Conservation (phyloP, 2,113 vertebrate genomes). For the Syngnathus typhle region DNA sequence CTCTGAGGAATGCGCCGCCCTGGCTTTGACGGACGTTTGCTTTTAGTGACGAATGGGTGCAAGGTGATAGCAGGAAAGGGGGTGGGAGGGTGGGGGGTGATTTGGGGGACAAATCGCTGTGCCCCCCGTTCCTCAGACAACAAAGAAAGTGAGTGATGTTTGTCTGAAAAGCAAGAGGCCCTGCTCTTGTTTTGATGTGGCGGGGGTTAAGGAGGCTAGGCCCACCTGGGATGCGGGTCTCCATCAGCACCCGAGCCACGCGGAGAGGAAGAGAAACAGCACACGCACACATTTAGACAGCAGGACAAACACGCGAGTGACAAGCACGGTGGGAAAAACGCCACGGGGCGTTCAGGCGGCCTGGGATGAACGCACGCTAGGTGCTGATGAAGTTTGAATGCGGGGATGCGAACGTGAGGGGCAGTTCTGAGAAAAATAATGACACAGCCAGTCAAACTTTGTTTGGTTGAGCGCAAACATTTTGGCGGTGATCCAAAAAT, state of each 20-base stretch:
- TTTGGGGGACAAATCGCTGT: constrained; percentile 64
- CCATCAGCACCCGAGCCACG: constrained; percentile 59
- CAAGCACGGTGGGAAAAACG: constrained; percentile 46
- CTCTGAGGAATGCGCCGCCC: constrained; percentile 59
- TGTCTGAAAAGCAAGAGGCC: constrained; percentile 70
- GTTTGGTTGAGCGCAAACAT: too few species aligned
- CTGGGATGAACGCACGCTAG: constrained; percentile 26
- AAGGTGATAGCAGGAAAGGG: constrained; percentile 63
- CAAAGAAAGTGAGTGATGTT: constrained; percentile 76
- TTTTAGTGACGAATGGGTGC: constrained; percentile 61
- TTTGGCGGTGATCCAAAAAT: too few species aligned
- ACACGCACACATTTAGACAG: constrained; percentile 51
- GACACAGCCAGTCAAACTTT: not conserved
- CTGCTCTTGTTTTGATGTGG: constrained; percentile 72
- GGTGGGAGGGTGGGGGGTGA: constrained; percentile 24
- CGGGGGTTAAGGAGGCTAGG: constrained; percentile 41
- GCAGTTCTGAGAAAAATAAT: not conserved
- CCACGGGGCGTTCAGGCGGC: constrained; percentile 39
- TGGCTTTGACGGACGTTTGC: constrained; percentile 68
- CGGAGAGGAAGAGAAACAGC: constrained; percentile 57
- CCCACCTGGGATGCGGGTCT: constrained; percentile 73
- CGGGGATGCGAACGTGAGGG: not conserved
- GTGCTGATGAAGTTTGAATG: constrained; percentile 5
- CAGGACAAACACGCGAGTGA: constrained; percentile 66
- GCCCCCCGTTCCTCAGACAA: constrained; percentile 67